Evolutionary conservation across 2,888 invertebrate genomes (phyloP).

Genomic region (Stenodema calcarata): DNA sequence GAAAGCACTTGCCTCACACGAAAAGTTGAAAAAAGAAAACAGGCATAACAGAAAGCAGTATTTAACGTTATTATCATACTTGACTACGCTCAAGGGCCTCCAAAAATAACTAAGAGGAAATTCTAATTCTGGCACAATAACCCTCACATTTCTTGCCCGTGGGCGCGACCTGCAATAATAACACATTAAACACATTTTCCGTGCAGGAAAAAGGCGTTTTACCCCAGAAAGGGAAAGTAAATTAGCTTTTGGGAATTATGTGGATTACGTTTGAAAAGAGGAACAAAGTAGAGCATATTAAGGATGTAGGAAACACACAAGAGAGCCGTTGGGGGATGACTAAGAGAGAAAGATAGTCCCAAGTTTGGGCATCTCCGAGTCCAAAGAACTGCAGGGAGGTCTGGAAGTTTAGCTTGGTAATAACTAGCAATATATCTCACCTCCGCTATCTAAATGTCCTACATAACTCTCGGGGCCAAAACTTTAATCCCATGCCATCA

Average conservation of each 20-base stretch:
- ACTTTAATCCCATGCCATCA: not conserved
- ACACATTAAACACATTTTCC: not conserved
- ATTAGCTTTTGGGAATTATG: not conserved
- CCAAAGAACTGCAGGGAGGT: not conserved
- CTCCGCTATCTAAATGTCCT: conserved; percentile 17
- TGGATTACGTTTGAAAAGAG: not conserved
- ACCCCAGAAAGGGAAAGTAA: not conserved
- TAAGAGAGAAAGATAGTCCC: not conserved
- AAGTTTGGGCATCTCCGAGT: not conserved
- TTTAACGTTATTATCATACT: not conserved
- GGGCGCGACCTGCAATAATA: not conserved
- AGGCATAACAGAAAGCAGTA: not conserved
- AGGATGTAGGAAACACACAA: conserved; percentile 5
- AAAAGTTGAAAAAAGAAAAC: not conserved
- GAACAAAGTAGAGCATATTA: conserved; percentile 4
- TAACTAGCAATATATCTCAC: conserved; percentile 17
- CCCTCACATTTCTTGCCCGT: not conserved
- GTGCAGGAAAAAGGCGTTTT: not conserved
- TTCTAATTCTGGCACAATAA: not conserved
- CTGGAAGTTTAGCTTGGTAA: not conserved
- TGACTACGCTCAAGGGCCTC: not conserved
- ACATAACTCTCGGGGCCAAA: conserved; percentile 19
- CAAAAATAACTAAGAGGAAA: not conserved
- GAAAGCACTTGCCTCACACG: no score
- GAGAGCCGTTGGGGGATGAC: not conserved